Conservation (phyloP, 1,140 invertebrate genomes). For the Listronotus oregonensis region DNA sequence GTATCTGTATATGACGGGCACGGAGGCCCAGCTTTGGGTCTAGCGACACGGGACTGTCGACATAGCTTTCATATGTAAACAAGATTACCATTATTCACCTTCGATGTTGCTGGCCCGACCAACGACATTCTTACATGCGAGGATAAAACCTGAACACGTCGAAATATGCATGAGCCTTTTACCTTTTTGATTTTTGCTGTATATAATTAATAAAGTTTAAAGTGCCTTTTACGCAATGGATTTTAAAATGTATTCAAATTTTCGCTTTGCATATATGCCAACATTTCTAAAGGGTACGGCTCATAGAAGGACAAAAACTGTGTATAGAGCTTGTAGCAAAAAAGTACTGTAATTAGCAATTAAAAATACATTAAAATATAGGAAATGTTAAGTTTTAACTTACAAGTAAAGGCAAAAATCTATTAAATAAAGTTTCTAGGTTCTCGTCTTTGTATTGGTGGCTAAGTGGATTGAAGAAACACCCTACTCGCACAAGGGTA, state of each 20-base stretch:
- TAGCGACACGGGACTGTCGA: constrained; percentile 25
- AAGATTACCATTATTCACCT: constrained; percentile 52
- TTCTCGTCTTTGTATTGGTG: too few species aligned
- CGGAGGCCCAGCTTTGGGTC: constrained; percentile 31
- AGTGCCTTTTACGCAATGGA: constrained; percentile 20
- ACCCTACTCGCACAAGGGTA: too few species aligned
- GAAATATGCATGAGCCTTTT: constrained; percentile 31
- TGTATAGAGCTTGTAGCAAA: too few species aligned
- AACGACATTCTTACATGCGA: constrained; percentile 24
- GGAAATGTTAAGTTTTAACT: too few species aligned
- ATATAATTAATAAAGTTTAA: constrained; percentile 21
- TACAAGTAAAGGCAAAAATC: too few species aligned
- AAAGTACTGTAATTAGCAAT: too few species aligned
- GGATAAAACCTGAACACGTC: constrained; percentile 33
- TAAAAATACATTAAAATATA: too few species aligned
- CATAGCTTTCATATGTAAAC: constrained; percentile 52
- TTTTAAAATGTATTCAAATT: constrained; percentile 8
- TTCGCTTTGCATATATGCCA: background rate
- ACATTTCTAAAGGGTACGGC: too few species aligned
- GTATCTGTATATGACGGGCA: constrained; percentile 39
- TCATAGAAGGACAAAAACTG: too few species aligned
- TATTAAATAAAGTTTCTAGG: too few species aligned
- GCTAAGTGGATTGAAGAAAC: too few species aligned
- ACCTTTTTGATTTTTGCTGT: constrained; percentile 18
- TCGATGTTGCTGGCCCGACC: constrained; percentile 36